A percentile compares a stretch with the other conserved stretches of the same genome.
Conservation (phyloP, 2,797 vertebrate genomes). For the Onychomys leucogaster region DNA sequence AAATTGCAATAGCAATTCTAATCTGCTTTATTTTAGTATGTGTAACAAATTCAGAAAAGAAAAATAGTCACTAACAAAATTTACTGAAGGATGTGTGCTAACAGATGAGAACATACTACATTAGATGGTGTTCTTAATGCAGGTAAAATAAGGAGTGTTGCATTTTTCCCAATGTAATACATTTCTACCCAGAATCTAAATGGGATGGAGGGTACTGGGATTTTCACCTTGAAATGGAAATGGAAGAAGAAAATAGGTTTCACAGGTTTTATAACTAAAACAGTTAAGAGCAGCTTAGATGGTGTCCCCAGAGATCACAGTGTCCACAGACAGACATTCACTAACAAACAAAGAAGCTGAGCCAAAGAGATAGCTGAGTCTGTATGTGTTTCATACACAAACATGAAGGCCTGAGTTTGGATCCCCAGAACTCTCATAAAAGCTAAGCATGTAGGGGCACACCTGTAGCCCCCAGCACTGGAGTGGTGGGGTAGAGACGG, state of each 20-base stretch:
- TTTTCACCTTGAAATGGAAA: neutral
- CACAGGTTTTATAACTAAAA: neutral
- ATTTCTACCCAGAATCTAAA: neutral
- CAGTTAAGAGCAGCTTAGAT: neutral
- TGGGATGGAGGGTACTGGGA: neutral
- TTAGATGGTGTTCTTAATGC: neutral
- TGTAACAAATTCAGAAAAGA: conserved; percentile 22
- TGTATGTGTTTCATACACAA: neutral
- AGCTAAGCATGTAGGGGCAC: neutral
- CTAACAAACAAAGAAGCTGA: neutral
- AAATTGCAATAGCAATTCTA: neutral
- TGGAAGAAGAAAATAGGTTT: neutral
- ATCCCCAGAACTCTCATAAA: neutral
- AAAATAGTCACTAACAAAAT: neutral
- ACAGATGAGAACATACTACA: neutral
- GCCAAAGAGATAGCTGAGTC: neutral
- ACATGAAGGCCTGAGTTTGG: too few relatives aligned
- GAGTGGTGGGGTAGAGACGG: neutral
- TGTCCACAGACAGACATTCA: neutral
- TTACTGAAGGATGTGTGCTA: neutral
- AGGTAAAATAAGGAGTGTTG: neutral
- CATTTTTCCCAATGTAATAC: neutral
- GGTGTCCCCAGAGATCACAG: neutral
- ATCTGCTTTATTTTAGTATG: conserved; percentile 7
- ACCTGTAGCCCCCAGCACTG: neutral